phyloP scores from a whole-genome alignment of 1,140 invertebrate species.

The Heliconius nattereri region DNA sequence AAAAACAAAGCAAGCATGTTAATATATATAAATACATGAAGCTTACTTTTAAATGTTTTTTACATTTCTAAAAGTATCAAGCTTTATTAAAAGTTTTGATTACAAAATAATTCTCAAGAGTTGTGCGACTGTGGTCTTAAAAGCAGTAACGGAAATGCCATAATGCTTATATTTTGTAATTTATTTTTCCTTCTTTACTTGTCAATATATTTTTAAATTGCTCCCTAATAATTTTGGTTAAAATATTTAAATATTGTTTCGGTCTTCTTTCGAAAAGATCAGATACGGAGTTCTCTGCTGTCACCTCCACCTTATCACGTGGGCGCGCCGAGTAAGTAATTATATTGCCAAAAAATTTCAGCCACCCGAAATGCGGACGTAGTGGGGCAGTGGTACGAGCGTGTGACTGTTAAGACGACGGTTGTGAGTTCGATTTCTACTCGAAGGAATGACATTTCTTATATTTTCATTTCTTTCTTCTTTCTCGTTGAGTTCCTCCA shows the following conservation, averaged over 20 bases:
- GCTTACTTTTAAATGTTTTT: no score
- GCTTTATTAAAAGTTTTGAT: background rate
- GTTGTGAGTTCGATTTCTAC: no score
- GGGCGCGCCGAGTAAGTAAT: conserved; percentile 63
- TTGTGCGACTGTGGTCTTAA: background rate
- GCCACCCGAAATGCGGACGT: no score
- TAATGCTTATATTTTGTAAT: background rate
- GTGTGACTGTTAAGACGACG: no score
- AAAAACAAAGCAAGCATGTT: no score
- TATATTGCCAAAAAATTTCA: conserved; percentile 23
- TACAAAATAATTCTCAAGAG: background rate
- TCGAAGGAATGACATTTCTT: no score
- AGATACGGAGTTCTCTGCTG: conserved; percentile 58
- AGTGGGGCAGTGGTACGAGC: no score
- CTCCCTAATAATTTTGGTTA: conserved; percentile 17
- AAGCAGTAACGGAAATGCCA: background rate
- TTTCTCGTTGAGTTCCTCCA: no score
- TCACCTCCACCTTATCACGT: conserved; percentile 60
- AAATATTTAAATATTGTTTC: conserved; percentile 32
- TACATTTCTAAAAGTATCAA: no score
- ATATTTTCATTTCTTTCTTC: no score
- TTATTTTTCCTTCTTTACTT: background rate
- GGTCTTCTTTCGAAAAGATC: conserved; percentile 47
- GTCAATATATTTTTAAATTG: background rate
- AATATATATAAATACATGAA: no score